Evolutionary conservation across 37 sponge, comb jelly and placozoan species (phyloP).

Genomic region (Cliona cf. orientalis): DNA sequence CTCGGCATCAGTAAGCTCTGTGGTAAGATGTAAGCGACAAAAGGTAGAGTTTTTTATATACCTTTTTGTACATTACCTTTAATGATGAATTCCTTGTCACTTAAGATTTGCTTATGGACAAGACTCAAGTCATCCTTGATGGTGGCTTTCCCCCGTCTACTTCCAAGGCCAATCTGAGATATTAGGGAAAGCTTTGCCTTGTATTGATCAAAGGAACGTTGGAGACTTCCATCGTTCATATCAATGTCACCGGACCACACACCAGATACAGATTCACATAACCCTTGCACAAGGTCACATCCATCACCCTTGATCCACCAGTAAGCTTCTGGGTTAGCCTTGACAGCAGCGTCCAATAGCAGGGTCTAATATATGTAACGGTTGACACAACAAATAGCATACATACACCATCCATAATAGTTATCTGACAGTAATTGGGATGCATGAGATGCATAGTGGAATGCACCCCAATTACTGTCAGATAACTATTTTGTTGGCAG

Average conservation of each 20-base stretch:
- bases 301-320: constrained; percentile 38
- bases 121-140: not conserved
- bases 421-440: too few species aligned
- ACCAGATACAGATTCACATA: constrained; percentile 5
- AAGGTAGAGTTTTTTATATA: too few species aligned
- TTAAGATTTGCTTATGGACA: not conserved
- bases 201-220: not conserved
- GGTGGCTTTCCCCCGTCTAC: not conserved
- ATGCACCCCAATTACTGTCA: too few species aligned
- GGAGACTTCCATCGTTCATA: constrained; percentile 9
- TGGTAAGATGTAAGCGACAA: too few species aligned
- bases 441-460: too few species aligned
- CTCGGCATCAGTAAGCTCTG: constrained; percentile 2
- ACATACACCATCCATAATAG: too few species aligned
- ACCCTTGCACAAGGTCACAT: constrained; percentile 10
- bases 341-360: constrained; percentile 5
- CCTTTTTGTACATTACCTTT: too few species aligned
- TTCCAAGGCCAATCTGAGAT: not conserved
- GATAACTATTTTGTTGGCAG: too few species aligned
- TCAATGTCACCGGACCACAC: constrained; percentile 17
- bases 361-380: too few species aligned
- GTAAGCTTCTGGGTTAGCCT: constrained; percentile 1
- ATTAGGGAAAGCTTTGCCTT: not conserved
- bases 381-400: too few species aligned
- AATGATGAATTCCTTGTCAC: not conserved